Conservation (phyloP, 2,113 vertebrate genomes). For the Pangasianodon gigas region DNA sequence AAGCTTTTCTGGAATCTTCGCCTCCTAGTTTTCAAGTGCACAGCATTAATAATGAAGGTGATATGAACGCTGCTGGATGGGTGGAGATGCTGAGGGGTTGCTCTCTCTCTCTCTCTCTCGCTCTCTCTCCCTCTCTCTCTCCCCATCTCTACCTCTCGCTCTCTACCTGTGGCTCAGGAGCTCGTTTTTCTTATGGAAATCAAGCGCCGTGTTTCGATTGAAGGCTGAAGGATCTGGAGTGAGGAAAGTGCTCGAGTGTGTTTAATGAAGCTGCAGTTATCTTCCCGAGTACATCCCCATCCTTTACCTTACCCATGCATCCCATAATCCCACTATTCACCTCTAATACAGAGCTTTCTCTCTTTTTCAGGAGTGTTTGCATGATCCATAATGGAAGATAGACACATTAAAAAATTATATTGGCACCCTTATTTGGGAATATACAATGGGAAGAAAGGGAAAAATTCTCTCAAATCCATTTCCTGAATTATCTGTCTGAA, state of each 20-base stretch:
- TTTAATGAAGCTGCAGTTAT: conserved; percentile 58
- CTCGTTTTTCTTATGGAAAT: conserved; percentile 62
- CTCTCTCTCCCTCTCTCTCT: conserved; percentile 38
- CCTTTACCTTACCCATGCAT: conserved; percentile 48
- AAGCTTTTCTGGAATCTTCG: conserved; percentile 52
- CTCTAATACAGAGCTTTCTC: conserved; percentile 45
- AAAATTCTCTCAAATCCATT: background rate
- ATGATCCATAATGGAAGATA: conserved; percentile 42
- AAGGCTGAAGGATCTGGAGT: conserved; percentile 47
- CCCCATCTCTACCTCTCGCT: conserved; percentile 5
- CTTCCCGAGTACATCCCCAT: conserved; percentile 25
- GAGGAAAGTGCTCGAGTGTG: conserved; percentile 38
- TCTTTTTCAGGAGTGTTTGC: conserved; percentile 20
- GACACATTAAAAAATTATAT: background rate
- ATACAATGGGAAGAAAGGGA: background rate
- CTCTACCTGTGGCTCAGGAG: conserved; percentile 54
- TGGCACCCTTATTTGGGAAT: background rate
- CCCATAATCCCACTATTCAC: conserved; percentile 57
- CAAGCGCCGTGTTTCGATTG: conserved; percentile 51
- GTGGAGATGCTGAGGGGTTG: conserved; percentile 26
- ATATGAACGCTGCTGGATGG: conserved; percentile 38
- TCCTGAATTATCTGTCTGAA: background rate
- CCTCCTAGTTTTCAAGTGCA: conserved; percentile 54
- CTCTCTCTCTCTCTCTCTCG: conserved; percentile 6
- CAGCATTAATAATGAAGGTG: conserved; percentile 58